Evolutionary conservation across 1,140 invertebrate species (phyloP).

Genomic region (Drepana arcuata): DNA sequence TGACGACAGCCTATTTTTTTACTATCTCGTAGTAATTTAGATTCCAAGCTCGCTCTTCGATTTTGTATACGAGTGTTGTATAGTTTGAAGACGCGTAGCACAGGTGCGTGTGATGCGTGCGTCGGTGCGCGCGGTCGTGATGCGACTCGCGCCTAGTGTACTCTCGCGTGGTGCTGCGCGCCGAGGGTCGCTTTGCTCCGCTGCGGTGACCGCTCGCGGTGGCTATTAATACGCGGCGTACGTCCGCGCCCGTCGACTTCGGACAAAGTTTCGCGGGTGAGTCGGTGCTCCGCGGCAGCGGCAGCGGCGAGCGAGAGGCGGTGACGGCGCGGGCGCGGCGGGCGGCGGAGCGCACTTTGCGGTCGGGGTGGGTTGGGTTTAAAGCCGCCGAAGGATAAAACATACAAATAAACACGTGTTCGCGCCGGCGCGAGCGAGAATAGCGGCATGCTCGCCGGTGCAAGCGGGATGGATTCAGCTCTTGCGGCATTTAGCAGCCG

Average conservation of each 20-base stretch:
- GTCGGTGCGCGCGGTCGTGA: conserved; percentile 31
- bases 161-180: no score
- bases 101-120: conserved; percentile 40
- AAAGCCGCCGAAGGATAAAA: conserved; percentile 74
- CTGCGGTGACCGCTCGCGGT: conserved; percentile 56
- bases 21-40: no score
- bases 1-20: conserved; percentile 24
- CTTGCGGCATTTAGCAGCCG: conserved; percentile 69
- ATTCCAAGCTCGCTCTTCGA: conserved; percentile 26
- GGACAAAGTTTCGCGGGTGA: conserved; percentile 65
- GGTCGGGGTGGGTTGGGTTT: conserved; percentile 72
- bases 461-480: conserved; percentile 46
- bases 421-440: conserved; percentile 70
- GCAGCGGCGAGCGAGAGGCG: conserved; percentile 58
- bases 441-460: conserved; percentile 28
- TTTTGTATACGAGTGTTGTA: no score
- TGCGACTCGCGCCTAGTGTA: conserved; percentile 47
- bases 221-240: conserved; percentile 65
- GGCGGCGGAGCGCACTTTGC: conserved; percentile 67
- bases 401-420: conserved; percentile 75
- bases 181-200: conserved; percentile 10
- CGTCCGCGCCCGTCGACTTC: conserved; percentile 65
- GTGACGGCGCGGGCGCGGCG: conserved; percentile 58
- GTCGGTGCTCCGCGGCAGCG: conserved; percentile 47
- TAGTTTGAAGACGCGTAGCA: no score